Evolutionary conservation across 2,113 vertebrate genomes (phyloP).

Genomic region (Empidonax traillii): DNA sequence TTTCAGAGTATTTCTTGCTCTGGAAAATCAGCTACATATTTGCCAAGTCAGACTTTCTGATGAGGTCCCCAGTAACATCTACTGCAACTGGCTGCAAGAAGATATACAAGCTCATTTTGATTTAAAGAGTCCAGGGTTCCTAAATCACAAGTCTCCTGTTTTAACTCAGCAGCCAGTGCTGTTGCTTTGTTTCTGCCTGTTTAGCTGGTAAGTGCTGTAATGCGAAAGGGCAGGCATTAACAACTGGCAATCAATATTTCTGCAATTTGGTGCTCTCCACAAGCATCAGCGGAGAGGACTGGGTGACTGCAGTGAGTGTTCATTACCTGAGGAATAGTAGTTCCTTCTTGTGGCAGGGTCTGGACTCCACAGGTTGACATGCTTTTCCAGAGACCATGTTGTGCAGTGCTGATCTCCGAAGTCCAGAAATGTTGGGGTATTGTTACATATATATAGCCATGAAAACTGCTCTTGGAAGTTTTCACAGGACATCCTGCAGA

Average conservation of each 20-base stretch:
- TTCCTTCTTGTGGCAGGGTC: not conserved
- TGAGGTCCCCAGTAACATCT: not conserved
- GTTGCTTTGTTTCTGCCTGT: not conserved
- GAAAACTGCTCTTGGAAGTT: slow-evolving; percentile 72
- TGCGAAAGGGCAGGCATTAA: not conserved
- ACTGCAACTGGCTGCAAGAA: not conserved
- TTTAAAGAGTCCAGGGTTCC: not conserved
- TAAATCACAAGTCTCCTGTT: not conserved
- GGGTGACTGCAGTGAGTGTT: not conserved
- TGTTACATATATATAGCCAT: slow-evolving; percentile 66
- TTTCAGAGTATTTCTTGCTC: not conserved
- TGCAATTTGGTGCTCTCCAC: not conserved
- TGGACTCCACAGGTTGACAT: not conserved
- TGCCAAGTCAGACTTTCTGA: not conserved
- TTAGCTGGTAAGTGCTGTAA: not conserved
- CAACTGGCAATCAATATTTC: not conserved
- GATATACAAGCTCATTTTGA: not conserved
- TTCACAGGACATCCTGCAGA: slow-evolving; percentile 72
- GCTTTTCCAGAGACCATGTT: slow-evolving; percentile 44
- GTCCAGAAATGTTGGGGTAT: slow-evolving; percentile 54
- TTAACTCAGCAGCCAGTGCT: not conserved
- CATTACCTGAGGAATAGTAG: not conserved
- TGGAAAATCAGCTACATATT: not conserved
- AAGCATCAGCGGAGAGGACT: not conserved
- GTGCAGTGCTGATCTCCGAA: not conserved